Evolutionary conservation across 1,140 invertebrate genomes (phyloP), one percentile per base, ranked within the genome.

Genomic region (Plodia interpunctella): DNA sequence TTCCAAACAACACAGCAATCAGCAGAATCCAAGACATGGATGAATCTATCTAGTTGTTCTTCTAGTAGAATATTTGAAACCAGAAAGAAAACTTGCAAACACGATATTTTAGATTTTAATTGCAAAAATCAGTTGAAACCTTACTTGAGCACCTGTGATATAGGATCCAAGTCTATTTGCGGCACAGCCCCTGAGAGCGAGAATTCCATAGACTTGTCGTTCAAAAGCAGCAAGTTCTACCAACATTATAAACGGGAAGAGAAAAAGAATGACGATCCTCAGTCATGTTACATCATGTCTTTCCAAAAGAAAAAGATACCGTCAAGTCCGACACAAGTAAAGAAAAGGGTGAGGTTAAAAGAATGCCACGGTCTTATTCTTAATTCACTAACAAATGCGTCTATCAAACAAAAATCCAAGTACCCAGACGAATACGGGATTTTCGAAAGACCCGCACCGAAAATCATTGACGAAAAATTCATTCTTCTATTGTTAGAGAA

Each of bases 401-500:
- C 50, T 58, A 11, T 49, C 28, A 50, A 53, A 44, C 18, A 49
- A 25, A 20, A 32, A 32, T 56, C 66, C 9, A 59, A 38, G 0
- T 54, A 18, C 28, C 60, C 62, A 21, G 18, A 52, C 0, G 60
- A 61, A 51, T 35, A 64, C 4, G 20, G 50, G 0, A 19, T 65
- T 10, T 65, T 66, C 32, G 60, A 68, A 28, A 63, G 65, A 38
- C 38, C 61, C 2, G 20, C 65, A 17, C 72, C 75, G 6, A 65
- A 70, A 51, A 58, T 72, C 21, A 78, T 87, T 13, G 78, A 85
- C 54, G 82, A 86, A 32, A 70, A 74, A 53, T 85, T 81, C 28
- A 80, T 86, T 55, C 49, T 81, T 1, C 59, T 78, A 17, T 32
- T 88, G 8, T 57, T 88, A 15, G 75, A 85, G 61, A 80, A 84